Evolutionary conservation across 2,888 invertebrate species (phyloP), one percentile per base, ranked within the genome.

Genomic region (Nudaria mundana): DNA sequence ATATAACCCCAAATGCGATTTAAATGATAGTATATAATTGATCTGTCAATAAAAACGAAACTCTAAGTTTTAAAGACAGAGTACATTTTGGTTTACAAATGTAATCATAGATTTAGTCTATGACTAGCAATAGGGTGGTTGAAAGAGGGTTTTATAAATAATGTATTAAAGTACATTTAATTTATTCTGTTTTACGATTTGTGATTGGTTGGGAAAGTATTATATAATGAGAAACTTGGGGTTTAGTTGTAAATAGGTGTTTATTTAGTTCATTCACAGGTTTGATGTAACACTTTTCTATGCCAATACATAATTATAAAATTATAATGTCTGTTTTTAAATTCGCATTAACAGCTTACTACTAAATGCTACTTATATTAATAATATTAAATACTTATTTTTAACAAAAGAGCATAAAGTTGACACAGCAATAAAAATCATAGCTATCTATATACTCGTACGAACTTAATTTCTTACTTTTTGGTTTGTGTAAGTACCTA

Each of bases 71-170:
- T 5, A 4, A 0, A 1, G 2, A 47, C 55, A 62, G 14, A 37
- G 59, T 52, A 34, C 10, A 48, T 34, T 42, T 36, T 49, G 0
- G 32, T 11, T 24, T 44, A 12, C 10, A 44, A 0, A 7, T 1
- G 10, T 3, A 8, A 37, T 58, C 52, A 61, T 66, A 63, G 62
- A 58, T 47, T 44, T 79, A 59, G 46, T 71, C 78, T 79, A 81
- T 66, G 60, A 56, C 63, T 73, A 72, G 65, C 44, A 52, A 63
- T 66, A 71, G 60, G 60, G 55, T 47, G 60, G 53, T 63, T 63
- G 50, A 55, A 39, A 40, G 48, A 52, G 54, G 58, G 56, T 52
- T 44, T 48, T 49, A 55, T 58, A 58, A 59, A 65, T 54, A 57
- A 48, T 52, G 42, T 45, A 52, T 48, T 45, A 45, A n/a, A n/a